A percentile compares a stretch with the other conserved stretches of the same genome.
These are phyloP conservation scores for Macrophya annulata DNA, from an alignment of 2,888 invertebrate genomes.

Conservation along the genomic window DNA sequence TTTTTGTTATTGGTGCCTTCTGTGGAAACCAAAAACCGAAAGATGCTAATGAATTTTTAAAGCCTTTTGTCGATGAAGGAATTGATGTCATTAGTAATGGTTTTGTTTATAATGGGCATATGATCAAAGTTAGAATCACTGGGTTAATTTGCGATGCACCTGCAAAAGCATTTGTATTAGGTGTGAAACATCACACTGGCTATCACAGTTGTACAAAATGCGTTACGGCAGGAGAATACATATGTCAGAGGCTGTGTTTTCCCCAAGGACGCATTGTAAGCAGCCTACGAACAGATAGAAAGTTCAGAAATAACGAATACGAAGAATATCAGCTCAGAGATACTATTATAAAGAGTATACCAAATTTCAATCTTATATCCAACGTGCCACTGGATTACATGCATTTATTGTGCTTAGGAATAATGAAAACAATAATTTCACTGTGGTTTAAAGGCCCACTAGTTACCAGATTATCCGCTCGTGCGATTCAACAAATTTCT, in stretches of 20 bases:
- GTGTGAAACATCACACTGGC: slow-evolving; percentile 59
- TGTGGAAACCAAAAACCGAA: slow-evolving; percentile 23
- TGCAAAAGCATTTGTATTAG: slow-evolving; percentile 58
- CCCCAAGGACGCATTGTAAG: neutral
- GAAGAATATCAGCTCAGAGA: slow-evolving; percentile 31
- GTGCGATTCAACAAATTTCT: slow-evolving; percentile 7
- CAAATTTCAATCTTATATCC: slow-evolving; percentile 67
- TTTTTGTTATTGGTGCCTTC: slow-evolving; percentile 43
- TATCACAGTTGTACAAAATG: slow-evolving; percentile 63
- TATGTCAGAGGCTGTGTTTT: slow-evolving; percentile 21
- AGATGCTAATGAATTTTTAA: slow-evolving; percentile 17
- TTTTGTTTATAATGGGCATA: neutral
- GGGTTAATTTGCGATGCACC: slow-evolving; percentile 60
- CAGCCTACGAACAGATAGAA: slow-evolving; percentile 5
- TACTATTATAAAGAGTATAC: slow-evolving; percentile 65
- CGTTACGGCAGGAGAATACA: slow-evolving; percentile 57
- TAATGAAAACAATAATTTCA: slow-evolving; percentile 67
- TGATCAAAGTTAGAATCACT: slow-evolving; percentile 35
- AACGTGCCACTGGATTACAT: slow-evolving; percentile 65
- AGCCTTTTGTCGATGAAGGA: slow-evolving; percentile 33
- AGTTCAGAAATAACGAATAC: slow-evolving; percentile 22
- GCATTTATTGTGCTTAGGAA: slow-evolving; percentile 71
- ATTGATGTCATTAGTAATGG: slow-evolving; percentile 16
- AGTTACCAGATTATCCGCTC: slow-evolving; percentile 20
- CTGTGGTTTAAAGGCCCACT: slow-evolving; percentile 66